phyloP scores from a whole-genome alignment of 2,113 vertebrate genomes.

The Sander lucioperca region DNA sequence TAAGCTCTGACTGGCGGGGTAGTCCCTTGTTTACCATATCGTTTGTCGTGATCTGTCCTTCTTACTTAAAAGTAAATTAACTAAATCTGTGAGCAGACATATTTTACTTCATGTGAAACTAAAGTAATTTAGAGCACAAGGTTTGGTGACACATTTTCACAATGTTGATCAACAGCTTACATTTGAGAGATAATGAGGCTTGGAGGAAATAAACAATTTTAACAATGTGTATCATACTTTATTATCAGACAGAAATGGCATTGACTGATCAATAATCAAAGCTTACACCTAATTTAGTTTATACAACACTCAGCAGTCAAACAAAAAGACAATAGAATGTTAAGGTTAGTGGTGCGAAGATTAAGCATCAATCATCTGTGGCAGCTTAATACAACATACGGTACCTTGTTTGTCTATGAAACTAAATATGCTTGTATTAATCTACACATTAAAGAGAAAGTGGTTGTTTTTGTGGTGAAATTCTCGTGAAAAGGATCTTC shows the following conservation, averaged over 20 bases:
- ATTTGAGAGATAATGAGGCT: not conserved
- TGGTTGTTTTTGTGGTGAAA: constrained; percentile 7
- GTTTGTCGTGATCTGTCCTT: not conserved
- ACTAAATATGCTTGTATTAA: constrained; percentile 8
- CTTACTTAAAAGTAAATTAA: not conserved
- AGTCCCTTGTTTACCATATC: constrained; percentile 36
- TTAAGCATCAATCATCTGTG: not conserved
- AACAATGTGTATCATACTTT: not conserved
- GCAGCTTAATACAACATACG: not conserved
- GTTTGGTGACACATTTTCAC: not conserved
- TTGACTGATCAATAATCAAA: not conserved
- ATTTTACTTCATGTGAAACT: not conserved
- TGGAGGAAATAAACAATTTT: no score
- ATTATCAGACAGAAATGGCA: not conserved
- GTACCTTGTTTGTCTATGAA: constrained; percentile 18
- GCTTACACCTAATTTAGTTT: not conserved
- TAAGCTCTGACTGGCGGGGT: constrained; percentile 44
- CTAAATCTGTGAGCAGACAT: not conserved
- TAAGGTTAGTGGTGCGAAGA: not conserved
- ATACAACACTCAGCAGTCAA: not conserved
- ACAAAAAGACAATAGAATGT: not conserved
- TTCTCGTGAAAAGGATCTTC: constrained; percentile 6
- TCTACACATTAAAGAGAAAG: not conserved
- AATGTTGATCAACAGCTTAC: not conserved
- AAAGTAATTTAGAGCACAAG: not conserved